Evolutionary conservation across 2,888 invertebrate species (phyloP), one percentile per base, ranked within the genome.

Genomic region (Perdita meconis): DNA sequence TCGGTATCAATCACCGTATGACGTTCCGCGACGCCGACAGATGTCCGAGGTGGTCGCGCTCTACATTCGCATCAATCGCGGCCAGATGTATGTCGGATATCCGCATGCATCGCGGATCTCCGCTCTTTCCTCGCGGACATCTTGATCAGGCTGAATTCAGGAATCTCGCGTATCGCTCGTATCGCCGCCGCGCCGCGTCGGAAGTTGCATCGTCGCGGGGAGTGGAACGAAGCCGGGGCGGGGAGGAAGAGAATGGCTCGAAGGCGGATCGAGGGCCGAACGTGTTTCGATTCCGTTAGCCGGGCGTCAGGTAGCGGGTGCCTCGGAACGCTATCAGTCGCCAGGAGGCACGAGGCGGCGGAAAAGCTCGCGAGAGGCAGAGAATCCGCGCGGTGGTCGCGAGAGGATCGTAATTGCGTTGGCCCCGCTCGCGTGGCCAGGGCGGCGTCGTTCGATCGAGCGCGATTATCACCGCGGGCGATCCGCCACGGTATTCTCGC

Each of bases 231-330:
- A 19, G 19, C 3, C 12, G 60, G n/a, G 56, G 65, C n/a, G 26
- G 19, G 10, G 30, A 47, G 47, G 44, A 30, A 26, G 42, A 57
- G 34, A 67, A 64, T 51, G 59, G 57, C 76, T 67, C 61, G 75
- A 59, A 74, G 81, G 63, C 36, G 38, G 56, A 63, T 59, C 59
- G 50, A 44, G 42, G 65, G 50, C 67, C 55, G 70, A 73, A 82
- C 78, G 80, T 76, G 66, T 72, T 84, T 81, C 82, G 75, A 84
- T 84, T 84, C 84, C 84, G 84, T 84, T 84, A 84, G 34, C 56
- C 78, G n/a, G 59, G 71, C 84, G 84, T 74, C 78, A 72, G 76
- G 76, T 80, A 66, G 67, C 42, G 50, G 63, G 30, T 40, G 42
- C 44, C 61, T 34, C n/a, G 40, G 57, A 30, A 38, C 38, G 53